Conservation (phyloP, 1,140 invertebrate species). For the Schlechtendalia chinensis region DNA sequence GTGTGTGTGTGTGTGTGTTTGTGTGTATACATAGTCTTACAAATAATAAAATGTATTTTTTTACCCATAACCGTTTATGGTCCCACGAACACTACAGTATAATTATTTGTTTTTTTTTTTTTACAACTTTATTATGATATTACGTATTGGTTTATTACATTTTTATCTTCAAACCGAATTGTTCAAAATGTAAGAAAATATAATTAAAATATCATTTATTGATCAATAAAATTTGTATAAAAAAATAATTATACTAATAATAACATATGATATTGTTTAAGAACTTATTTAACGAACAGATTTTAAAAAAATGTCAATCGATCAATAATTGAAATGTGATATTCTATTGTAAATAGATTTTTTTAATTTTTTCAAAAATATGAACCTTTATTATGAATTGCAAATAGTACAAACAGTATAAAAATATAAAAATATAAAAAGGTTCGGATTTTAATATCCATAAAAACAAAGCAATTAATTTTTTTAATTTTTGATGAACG, state of each 20-base stretch:
- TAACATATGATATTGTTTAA: background rate
- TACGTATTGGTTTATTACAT: slow-evolving; percentile 10
- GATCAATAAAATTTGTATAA: slow-evolving; percentile 5
- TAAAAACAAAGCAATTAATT: too few relatives aligned
- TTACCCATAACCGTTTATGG: slow-evolving; percentile 3
- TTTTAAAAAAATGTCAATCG: too few relatives aligned
- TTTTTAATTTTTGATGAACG: too few relatives aligned
- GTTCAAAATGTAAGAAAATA: background rate
- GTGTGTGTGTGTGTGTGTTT: too few relatives aligned
- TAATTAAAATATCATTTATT: background rate
- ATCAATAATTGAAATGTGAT: too few relatives aligned
- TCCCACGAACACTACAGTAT: background rate
- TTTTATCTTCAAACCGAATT: background rate
- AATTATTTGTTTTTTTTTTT: background rate
- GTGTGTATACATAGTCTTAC: too few relatives aligned
- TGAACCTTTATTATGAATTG: too few relatives aligned
- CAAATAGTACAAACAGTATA: too few relatives aligned
- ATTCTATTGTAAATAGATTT: too few relatives aligned
- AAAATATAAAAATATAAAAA: too few relatives aligned
- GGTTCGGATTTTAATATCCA: too few relatives aligned
- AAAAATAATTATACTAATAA: background rate
- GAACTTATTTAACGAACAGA: background rate
- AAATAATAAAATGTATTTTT: slow-evolving; percentile 30
- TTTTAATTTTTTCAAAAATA: too few relatives aligned
- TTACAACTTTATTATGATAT: slow-evolving; percentile 5